These are phyloP conservation scores for Cheilosia variabilis DNA, from an alignment of 2,888 invertebrate genomes.

Conservation along the genomic window DNA sequence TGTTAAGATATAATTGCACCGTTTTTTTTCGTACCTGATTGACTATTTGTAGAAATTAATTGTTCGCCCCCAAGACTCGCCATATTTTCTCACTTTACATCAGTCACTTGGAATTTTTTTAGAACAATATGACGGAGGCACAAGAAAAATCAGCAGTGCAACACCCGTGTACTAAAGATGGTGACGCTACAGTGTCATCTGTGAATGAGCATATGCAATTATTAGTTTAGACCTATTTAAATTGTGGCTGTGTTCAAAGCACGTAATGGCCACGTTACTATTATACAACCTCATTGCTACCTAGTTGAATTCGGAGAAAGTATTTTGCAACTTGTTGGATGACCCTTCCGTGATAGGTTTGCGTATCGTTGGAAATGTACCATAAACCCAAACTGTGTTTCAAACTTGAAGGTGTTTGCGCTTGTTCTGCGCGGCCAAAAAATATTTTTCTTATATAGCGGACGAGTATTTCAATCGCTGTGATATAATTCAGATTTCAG, in stretches of 20 bases:
- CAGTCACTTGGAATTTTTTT: slow-evolving; percentile 81
- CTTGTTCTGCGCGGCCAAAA: no score
- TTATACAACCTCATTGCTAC: neutral
- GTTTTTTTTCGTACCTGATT: slow-evolving; percentile 82
- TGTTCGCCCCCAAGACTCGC: slow-evolving; percentile 84
- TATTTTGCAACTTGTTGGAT: no score
- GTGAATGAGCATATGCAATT: neutral
- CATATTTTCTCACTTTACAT: slow-evolving; percentile 83
- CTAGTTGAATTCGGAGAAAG: neutral
- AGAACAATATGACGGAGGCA: slow-evolving; percentile 79
- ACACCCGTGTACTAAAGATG: slow-evolving; percentile 76
- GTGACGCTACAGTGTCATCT: slow-evolving; percentile 44
- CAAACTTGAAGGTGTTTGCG: no score
- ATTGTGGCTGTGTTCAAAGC: neutral
- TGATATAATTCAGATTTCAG: no score
- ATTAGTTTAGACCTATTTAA: neutral
- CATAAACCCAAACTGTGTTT: no score
- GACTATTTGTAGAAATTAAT: slow-evolving; percentile 83
- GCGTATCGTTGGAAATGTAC: no score
- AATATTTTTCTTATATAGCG: no score
- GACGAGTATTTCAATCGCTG: no score
- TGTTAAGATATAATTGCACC: slow-evolving; percentile 77
- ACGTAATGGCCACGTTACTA: no score
- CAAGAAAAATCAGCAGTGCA: slow-evolving; percentile 77
- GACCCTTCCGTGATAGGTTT: no score